These are phyloP conservation scores for Halcyon senegalensis DNA, from an alignment of 2,113 vertebrate species.

Conservation along the genomic window DNA sequence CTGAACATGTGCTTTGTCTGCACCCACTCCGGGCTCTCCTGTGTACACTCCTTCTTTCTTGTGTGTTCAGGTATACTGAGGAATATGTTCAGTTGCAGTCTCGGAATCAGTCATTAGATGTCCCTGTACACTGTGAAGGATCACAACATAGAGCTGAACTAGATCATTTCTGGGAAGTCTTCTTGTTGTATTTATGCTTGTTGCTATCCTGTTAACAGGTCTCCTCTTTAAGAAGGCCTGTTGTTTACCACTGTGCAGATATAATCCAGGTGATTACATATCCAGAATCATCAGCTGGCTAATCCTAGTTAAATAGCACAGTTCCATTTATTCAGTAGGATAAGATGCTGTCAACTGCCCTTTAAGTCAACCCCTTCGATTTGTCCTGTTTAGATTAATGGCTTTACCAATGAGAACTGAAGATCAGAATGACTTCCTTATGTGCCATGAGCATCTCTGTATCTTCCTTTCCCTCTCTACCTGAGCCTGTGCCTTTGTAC, in stretches of 20 bases:
- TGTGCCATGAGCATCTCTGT: not conserved
- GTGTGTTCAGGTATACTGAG: not conserved
- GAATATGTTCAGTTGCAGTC: not conserved
- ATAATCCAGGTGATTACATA: not conserved
- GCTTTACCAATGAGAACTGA: not conserved
- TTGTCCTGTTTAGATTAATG: not conserved
- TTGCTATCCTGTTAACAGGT: not conserved
- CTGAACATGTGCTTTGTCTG: not conserved
- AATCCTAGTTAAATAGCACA: not conserved
- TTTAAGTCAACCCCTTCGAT: not conserved
- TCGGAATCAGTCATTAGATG: constrained; percentile 34
- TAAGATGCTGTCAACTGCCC: not conserved
- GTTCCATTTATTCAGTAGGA: not conserved
- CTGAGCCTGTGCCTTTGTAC: not conserved
- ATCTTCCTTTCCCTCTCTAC: not conserved
- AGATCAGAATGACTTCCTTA: not conserved
- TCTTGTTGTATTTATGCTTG: not conserved
- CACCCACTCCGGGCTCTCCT: not conserved
- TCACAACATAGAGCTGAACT: not conserved
- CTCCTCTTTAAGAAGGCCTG: not conserved
- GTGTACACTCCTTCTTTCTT: not conserved
- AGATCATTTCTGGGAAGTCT: not conserved
- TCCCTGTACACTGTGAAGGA: not conserved
- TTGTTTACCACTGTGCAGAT: not conserved
- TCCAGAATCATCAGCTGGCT: not conserved